Percentiles rank a stretch among this genome's conserved stretches.
Evolutionary conservation across 2,113 vertebrate genomes (phyloP).

Genomic region (Deroptyus accipitrinus): DNA sequence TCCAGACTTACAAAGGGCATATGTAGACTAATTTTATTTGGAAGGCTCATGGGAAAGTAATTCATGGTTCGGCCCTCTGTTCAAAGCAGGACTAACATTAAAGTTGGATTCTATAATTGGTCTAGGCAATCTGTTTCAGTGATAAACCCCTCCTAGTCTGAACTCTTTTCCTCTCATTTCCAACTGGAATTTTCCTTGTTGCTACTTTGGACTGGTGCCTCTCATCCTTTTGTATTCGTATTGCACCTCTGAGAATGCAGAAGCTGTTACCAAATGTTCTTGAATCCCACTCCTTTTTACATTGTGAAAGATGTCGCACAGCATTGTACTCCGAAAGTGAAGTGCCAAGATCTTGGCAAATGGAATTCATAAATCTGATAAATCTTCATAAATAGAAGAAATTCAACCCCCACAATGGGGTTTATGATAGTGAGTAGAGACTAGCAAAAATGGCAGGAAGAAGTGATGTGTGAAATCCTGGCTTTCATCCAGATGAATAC

Average conservation of each 20-base stretch:
- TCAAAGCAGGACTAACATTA: neutral
- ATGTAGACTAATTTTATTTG: conserved; percentile 1
- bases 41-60: neutral
- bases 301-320: neutral
- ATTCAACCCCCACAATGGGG: neutral
- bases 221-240: neutral
- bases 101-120: neutral
- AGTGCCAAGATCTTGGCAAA: neutral
- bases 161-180: neutral
- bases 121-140: neutral
- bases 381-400: neutral
- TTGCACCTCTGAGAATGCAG: neutral
- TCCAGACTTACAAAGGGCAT: conserved; percentile 2
- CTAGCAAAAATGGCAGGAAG: neutral
- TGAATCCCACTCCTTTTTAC: neutral
- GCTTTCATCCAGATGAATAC: neutral
- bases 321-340: neutral
- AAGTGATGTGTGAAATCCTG: neutral
- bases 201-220: neutral
- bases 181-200: neutral
- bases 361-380: neutral
- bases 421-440: neutral
- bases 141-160: neutral
- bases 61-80: neutral
- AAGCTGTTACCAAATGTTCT: neutral